Percentiles rank a stretch among this genome's conserved stretches.
Conservation (phyloP, 1,140 invertebrate genomes). For the Aphis craccivora region DNA sequence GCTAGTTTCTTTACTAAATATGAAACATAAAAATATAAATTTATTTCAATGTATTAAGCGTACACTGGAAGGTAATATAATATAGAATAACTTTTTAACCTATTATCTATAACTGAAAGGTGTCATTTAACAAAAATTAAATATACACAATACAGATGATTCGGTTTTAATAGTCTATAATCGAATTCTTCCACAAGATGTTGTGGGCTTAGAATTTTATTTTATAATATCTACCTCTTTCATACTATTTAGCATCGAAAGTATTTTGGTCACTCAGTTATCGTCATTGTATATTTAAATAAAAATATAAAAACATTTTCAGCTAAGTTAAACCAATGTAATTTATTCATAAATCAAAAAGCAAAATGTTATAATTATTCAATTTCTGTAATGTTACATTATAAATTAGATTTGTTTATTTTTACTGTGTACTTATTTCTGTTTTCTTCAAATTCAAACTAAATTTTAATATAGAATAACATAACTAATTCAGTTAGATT, state of each 20-base stretch:
- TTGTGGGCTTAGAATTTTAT: not conserved
- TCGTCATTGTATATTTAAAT: not conserved
- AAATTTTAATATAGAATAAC: conserved; percentile 19
- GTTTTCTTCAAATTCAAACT: not conserved
- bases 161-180: not conserved
- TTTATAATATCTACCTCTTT: too few species aligned
- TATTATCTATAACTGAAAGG: not conserved
- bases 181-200: not conserved
- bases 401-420: not conserved
- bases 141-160: not conserved
- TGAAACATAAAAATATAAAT: too few species aligned
- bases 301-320: not conserved
- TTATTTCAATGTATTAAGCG: too few species aligned
- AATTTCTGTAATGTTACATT: not conserved
- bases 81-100: not conserved
- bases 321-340: not conserved
- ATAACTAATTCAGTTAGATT: conserved; percentile 5
- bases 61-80: too few species aligned
- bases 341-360: not conserved
- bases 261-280: not conserved
- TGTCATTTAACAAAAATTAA: not conserved
- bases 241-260: not conserved
- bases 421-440: not conserved
- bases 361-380: not conserved
- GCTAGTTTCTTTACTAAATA: too few species aligned